phyloP scores from a whole-genome alignment of 2,113 vertebrate species.

The Loxodonta africana region DNA sequence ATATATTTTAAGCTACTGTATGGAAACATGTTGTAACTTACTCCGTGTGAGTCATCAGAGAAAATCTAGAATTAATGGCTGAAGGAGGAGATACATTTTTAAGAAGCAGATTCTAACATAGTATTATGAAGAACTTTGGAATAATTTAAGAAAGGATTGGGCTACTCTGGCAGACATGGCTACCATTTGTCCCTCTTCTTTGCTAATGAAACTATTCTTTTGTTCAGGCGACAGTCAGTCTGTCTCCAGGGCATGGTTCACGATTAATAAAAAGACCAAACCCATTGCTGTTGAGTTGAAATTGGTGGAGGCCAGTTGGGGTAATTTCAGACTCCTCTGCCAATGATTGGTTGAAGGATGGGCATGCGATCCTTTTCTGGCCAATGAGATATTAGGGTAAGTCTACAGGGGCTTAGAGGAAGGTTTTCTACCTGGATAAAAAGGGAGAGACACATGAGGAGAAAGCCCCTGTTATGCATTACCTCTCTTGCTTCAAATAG shows the following conservation, averaged over 20 bases:
- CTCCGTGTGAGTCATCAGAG: neutral
- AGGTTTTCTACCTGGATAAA: neutral
- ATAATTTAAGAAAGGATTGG: neutral
- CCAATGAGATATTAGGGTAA: neutral
- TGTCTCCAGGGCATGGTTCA: neutral
- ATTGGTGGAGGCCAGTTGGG: neutral
- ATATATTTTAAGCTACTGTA: neutral
- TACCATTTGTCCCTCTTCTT: neutral
- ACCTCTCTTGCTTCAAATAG: neutral
- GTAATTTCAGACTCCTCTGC: neutral
- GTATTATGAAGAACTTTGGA: neutral
- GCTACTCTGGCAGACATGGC: neutral
- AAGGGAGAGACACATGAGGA: neutral
- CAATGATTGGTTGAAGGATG: neutral
- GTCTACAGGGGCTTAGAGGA: neutral
- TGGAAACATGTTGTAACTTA: neutral
- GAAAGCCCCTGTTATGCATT: neutral
- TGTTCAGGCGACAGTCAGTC: neutral
- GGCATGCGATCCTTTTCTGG: neutral
- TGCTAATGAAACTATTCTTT: conserved; percentile 2
- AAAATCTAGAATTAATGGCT: neutral
- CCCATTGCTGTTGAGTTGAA: too few relatives aligned
- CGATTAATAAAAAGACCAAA: too few relatives aligned
- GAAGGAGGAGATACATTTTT: neutral
- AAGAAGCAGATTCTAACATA: neutral